Base-by-base conservation (phyloP, 1,140 invertebrate species). In the Drosophila pandora region DNA sequence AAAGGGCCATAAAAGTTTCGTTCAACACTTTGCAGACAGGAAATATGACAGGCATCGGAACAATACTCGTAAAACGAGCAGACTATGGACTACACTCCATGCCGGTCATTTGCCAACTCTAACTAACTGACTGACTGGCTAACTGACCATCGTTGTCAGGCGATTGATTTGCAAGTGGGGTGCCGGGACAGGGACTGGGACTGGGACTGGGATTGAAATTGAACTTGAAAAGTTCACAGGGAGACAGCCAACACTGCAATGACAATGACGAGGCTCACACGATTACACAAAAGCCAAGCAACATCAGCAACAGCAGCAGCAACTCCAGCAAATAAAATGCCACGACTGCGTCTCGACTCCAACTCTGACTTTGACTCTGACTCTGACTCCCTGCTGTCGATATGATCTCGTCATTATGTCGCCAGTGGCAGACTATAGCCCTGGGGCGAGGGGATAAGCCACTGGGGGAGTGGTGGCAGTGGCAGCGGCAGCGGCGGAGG, bases 211-310 rank as follows among this genome's bases (percentile, higher is more conserved):
- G 65, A 75, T 83, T 87, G 75, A 70, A 87, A 87, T 88, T 88
- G 83, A 87, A 87, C 83, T 87, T 87, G 83, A 87, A 87, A 87
- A 71, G 83, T 88, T 82, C 83, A 72, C 56, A 41, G 54, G 55
- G 76, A 79, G 67, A 77, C 62, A 74, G 63, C 17, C 63, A 28
- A 55, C 76, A 45, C 5, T 50, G 43, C 65, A 68, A 39, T 68
- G 65, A 74, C 70, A 71, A 71, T 53, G 64, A 71, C 47, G 64
- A 74, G 70, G 53, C 74, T 75, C 59, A 69, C 79, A 79, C 76
- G 80, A 84, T 77, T 68, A 75, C 77, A 79, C 60, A 63, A 57
- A 69, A 57, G 50, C 39, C 37, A 55, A 32, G 43, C 37, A 63
- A 23, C 56, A 58, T n/a, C 55, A 48, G 1, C 22, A 63, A 17